Evolutionary conservation across 2,888 invertebrate genomes (phyloP).

Genomic region (Dicyrtoma fusca): DNA sequence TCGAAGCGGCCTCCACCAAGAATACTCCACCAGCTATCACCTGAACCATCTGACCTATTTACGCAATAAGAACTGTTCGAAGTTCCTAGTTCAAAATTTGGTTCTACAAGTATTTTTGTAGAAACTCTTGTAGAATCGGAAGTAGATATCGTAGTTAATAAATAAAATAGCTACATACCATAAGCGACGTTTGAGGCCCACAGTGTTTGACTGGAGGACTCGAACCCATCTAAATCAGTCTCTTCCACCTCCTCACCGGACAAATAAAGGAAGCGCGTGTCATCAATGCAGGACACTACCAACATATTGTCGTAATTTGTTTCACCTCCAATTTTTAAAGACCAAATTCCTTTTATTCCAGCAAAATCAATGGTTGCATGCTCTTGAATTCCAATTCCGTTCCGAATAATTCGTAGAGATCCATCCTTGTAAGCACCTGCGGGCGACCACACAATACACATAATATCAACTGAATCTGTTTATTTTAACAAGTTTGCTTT

Average conservation of each 20-base stretch:
- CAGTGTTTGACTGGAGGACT: slow-evolving; percentile 90
- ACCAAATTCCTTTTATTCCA: slow-evolving; percentile 98
- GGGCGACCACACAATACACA: background rate
- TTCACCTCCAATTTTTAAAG: slow-evolving; percentile 74
- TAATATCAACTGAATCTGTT: no score
- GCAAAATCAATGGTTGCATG: slow-evolving; percentile 96
- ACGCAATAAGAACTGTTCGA: no score
- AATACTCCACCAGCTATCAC: slow-evolving; percentile 75
- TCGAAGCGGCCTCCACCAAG: slow-evolving; percentile 70
- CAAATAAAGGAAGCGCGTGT: slow-evolving; percentile 68
- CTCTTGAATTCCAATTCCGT: slow-evolving; percentile 98
- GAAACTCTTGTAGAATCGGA: no score
- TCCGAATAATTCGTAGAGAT: slow-evolving; percentile 92
- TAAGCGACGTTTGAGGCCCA: slow-evolving; percentile 87
- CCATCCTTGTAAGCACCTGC: slow-evolving; percentile 93
- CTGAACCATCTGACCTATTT: slow-evolving; percentile 80
- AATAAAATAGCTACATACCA: no score
- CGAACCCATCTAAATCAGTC: slow-evolving; percentile 89
- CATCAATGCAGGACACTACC: slow-evolving; percentile 94
- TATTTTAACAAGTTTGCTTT: no score
- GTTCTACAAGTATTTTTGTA: no score
- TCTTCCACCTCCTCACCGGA: slow-evolving; percentile 98
- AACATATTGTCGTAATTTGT: slow-evolving; percentile 79
- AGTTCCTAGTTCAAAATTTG: no score
- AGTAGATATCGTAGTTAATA: no score